Evolutionary conservation across 2,797 vertebrate species (phyloP), one percentile per base, ranked within the genome.

Genomic region (Gallinago solitaria): DNA sequence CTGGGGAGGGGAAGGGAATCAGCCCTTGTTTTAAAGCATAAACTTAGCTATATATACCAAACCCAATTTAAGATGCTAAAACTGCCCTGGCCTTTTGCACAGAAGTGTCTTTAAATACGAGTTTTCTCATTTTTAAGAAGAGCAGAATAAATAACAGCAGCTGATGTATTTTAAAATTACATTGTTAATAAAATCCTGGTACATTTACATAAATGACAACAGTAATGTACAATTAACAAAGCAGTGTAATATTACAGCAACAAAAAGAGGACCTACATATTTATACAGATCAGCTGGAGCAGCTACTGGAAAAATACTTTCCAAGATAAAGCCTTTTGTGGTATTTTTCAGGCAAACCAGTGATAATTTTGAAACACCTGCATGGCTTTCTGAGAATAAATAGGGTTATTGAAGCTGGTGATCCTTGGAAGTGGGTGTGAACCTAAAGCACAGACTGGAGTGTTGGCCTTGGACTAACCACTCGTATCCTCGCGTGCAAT

Each of bases 171-270:
- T 98, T 98, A 97, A 96, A 97, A 97, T 93, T 96, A 97, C 4
- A 73, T 97, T 98, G 97, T 98, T 98, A 98, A 98, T 98, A 98
- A 98, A 98, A 97, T 96, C 97, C 97, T 19, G 77, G 94, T 97
- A 97, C 98, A 98, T 98, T 98, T 98, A 98, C 97, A 98, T 97
- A 97, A 96, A 84, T 95, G 97, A 96, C 95, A 97, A 95, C 96
- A 97, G 96, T 95, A 98, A 98, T 96, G 95, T 98, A 98, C 96
- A 98, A 97, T 97, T 98, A 97, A 96, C 96, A 87, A 96, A 98
- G 96, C 95, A 82, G 91, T 82, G 96, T 97, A 97, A 97, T 96
- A 97, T 98, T 98, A 98, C 97, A 98, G 96, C 97, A 97, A 97
- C 97, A 90, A 96, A 97, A 97, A 96, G 96, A 97, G 92, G 12